Evolutionary conservation across 2,113 vertebrate species (phyloP).

Genomic region (Cygnus atratus): DNA sequence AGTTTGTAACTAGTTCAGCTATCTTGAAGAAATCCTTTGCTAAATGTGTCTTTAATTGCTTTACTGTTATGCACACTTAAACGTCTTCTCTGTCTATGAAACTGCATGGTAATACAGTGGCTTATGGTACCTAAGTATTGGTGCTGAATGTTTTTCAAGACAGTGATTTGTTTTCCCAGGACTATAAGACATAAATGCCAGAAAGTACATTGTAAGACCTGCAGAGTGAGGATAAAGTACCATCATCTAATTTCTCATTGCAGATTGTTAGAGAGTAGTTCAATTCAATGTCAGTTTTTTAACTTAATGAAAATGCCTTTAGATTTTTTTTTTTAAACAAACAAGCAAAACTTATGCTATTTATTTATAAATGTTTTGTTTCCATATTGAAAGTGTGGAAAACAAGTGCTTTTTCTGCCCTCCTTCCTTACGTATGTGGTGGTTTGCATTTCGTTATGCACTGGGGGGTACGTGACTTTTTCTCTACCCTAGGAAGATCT

Average conservation of each 20-base stretch:
- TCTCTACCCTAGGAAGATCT: not conserved
- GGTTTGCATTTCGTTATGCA: not conserved
- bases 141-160: not conserved
- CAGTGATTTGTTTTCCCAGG: not conserved
- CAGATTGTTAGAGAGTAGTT: not conserved
- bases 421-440: not conserved
- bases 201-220: not conserved
- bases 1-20: not conserved
- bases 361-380: not conserved
- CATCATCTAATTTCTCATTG: rapidly evolving
- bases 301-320: not conserved
- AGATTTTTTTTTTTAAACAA: not conserved
- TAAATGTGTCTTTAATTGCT: not conserved
- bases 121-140: not conserved
- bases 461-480: not conserved
- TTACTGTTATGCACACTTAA: not conserved
- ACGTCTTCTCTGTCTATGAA: not conserved
- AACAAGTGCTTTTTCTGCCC: slow-evolving; percentile 7
- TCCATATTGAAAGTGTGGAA: not conserved
- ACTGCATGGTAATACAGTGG: not conserved
- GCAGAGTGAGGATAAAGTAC: not conserved
- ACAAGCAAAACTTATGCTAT: not conserved
- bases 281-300: not conserved
- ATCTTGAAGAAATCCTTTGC: not conserved
- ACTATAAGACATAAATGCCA: not conserved